Conservation (phyloP, 2,888 invertebrate species). For the Philopedon plagiatum region DNA sequence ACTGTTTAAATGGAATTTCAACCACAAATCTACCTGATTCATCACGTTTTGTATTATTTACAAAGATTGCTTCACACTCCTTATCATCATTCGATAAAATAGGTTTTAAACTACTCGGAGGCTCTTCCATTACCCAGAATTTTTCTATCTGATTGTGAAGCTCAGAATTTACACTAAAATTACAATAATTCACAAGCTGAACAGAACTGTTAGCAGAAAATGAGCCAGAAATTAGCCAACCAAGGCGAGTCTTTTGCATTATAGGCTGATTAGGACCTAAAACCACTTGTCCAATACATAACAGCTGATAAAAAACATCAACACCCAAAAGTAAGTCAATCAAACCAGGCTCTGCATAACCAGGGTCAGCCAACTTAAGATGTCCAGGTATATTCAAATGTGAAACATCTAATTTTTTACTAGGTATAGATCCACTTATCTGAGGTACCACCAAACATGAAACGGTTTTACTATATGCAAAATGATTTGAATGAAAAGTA, state of each 20-base stretch:
- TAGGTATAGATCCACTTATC: neutral
- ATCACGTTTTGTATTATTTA: neutral
- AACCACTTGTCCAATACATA: neutral
- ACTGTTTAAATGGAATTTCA: conserved; percentile 5
- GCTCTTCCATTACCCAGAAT: neutral
- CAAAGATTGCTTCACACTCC: neutral
- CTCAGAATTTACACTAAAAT: neutral
- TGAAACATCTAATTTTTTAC: neutral
- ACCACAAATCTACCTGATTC: neutral
- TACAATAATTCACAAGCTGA: neutral
- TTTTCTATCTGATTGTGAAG: neutral
- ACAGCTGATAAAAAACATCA: neutral
- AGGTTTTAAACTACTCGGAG: neutral
- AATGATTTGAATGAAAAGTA: neutral
- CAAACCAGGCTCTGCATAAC: neutral
- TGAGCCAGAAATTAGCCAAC: neutral
- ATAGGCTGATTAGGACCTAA: conserved; percentile 6
- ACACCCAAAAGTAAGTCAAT: conserved; percentile 16
- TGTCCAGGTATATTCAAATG: neutral
- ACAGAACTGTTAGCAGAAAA: neutral
- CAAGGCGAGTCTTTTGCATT: neutral
- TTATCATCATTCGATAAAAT: conserved; percentile 9
- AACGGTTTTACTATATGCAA: neutral
- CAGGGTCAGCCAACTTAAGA: neutral
- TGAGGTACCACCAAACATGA: too few species aligned